phyloP scores from a whole-genome alignment of 1,140 invertebrate genomes.

The Argopecten irradians region DNA sequence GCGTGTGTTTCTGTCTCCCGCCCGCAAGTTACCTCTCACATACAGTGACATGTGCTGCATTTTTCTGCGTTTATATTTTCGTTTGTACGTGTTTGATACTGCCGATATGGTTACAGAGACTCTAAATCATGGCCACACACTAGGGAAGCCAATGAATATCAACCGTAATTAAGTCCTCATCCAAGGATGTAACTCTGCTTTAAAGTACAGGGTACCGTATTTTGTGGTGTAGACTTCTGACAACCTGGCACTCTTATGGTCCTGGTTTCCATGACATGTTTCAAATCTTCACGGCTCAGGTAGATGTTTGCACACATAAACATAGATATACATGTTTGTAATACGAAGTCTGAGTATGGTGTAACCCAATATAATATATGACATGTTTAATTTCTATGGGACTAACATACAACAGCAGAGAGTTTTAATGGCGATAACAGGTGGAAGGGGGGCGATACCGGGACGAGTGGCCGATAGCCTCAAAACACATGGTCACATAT shows the following conservation, averaged over 20 bases:
- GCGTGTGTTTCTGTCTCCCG: background rate
- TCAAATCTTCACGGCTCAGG: background rate
- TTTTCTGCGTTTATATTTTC: background rate
- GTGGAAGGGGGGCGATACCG: background rate
- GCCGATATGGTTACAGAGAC: background rate
- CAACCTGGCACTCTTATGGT: background rate
- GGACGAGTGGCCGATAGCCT: background rate
- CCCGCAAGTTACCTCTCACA: background rate
- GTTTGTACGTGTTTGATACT: background rate
- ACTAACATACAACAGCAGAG: background rate
- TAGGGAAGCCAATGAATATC: background rate
- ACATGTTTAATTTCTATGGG: background rate
- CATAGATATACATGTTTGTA: background rate
- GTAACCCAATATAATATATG: background rate
- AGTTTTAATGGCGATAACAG: background rate
- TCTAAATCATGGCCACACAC: background rate
- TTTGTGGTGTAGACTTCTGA: background rate
- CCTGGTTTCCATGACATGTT: background rate
- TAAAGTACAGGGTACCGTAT: background rate
- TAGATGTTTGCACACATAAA: background rate
- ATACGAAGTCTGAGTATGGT: background rate
- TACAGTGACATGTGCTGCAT: background rate
- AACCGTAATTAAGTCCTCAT: constrained; percentile 5
- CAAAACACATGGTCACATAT: background rate
- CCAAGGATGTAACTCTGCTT: background rate